Evolutionary conservation across 2,888 invertebrate species (phyloP), one percentile per base, ranked within the genome.

Genomic region (Athalia cordata): DNA sequence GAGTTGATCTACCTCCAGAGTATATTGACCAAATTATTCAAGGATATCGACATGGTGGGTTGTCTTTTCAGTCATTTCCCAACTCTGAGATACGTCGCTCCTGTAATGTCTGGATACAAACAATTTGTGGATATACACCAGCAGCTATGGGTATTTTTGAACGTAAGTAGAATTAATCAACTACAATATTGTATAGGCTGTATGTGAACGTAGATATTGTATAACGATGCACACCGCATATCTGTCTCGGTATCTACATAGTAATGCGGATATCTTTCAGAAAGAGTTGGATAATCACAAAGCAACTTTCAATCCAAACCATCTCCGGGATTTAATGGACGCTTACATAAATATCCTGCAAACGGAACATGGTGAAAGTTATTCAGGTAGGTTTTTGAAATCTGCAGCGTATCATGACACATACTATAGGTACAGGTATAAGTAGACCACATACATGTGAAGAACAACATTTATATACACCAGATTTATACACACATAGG

Each of bases 51-150:
- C 82, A 96, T 96, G 96, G 94, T 95, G 3, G 96, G 96, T 0
- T 93, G 95, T 0, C 89, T 94, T 0, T 96, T 96, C 87, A 95
- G 95, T 82, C 96, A 96, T 83, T 96, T 96, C 85, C 96, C 96
- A 0, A 90, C 95, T 66, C 90, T 96, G 61, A 90, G 90, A 83
- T 92, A 93, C 79, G 85, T 96, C 11, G 95, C 96, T 0, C 96
- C 96, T 0, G 93, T 94, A 66, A 90, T 92, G 76, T 96, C 96
- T 0, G 96, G 96, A 0, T 97, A 96, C 86, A 95, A 92, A 81
- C 90, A 93, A 7, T 96, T 96, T 83, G 89, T 96, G 43, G 92
- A 93, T 80, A 94, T 93, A 0, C 96, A 96, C 87, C 91, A 93
- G 72, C 92, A 93, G 61, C 91, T 96, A 13, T 96, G 96, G 94